A percentile compares a stretch with the other conserved stretches of the same genome.
Conservation (phyloP, 2,888 invertebrate genomes). For the Podabrus alpinus region DNA sequence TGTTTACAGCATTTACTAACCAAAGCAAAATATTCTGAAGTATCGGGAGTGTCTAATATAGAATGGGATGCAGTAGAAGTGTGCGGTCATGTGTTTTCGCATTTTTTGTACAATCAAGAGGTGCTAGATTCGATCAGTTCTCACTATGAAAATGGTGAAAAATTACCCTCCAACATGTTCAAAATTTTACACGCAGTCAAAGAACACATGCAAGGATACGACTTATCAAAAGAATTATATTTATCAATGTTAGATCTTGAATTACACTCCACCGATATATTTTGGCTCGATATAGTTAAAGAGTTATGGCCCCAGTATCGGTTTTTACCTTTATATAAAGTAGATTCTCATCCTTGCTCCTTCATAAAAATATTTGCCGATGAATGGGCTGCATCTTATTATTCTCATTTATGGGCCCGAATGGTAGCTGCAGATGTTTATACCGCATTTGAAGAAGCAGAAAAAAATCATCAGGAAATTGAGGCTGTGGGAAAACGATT, state of each 20-base stretch:
- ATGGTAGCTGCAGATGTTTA: slow-evolving; percentile 91
- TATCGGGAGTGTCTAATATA: slow-evolving; percentile 82
- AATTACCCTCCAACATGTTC: slow-evolving; percentile 68
- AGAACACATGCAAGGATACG: slow-evolving; percentile 77
- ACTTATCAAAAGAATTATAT: slow-evolving; percentile 82
- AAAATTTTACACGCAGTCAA: slow-evolving; percentile 66
- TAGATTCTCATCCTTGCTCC: slow-evolving; percentile 84
- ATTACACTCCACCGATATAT: slow-evolving; percentile 73
- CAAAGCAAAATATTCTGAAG: slow-evolving; percentile 78
- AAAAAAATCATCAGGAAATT: slow-evolving; percentile 59
- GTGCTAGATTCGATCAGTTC: slow-evolving; percentile 65
- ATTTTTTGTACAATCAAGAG: slow-evolving; percentile 74
- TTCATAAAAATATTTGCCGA: slow-evolving; percentile 83
- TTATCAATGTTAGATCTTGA: slow-evolving; percentile 82
- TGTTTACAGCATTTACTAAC: slow-evolving; percentile 85
- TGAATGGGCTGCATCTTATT: slow-evolving; percentile 86
- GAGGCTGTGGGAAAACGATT: slow-evolving; percentile 71
- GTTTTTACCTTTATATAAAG: slow-evolving; percentile 73
- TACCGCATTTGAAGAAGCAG: slow-evolving; percentile 78
- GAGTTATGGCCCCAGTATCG: slow-evolving; percentile 82
- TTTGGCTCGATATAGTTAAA: slow-evolving; percentile 82
- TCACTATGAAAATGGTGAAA: slow-evolving; percentile 75
- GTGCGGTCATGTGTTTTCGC: slow-evolving; percentile 79
- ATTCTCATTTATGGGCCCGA: slow-evolving; percentile 81
- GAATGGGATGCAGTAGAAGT: slow-evolving; percentile 94